Conservation (phyloP, 2,113 vertebrate genomes). For the Stegostoma tigrinum region DNA sequence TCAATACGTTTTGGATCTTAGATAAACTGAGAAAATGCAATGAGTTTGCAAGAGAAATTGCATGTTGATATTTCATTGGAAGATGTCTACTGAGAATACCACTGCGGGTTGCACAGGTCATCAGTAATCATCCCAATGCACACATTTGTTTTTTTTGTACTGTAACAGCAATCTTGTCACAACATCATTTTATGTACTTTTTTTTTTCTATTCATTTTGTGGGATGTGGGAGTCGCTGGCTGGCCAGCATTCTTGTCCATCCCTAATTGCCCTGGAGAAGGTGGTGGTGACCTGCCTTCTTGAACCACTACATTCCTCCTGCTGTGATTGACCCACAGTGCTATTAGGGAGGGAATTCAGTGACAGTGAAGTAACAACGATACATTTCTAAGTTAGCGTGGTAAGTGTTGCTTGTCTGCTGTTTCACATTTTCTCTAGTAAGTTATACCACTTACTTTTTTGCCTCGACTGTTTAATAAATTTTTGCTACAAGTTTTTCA, state of each 20-base stretch:
- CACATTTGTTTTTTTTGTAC: neutral
- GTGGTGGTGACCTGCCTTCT: too few species aligned
- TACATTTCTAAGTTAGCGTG: too few species aligned
- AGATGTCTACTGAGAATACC: neutral
- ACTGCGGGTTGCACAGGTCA: neutral
- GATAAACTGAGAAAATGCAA: neutral
- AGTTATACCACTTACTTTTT: neutral
- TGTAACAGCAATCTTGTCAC: neutral
- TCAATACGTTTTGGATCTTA: neutral
- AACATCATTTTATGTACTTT: neutral
- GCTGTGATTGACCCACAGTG: too few species aligned
- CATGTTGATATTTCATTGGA: neutral
- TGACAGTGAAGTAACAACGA: too few species aligned
- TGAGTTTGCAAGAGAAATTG: neutral
- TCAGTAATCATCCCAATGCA: neutral
- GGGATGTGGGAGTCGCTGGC: too few species aligned
- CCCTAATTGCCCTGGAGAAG: too few species aligned
- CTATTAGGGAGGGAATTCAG: too few species aligned
- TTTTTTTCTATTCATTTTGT: too few species aligned
- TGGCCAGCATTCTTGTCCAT: too few species aligned
- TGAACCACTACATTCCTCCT: too few species aligned
- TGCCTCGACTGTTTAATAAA: neutral
- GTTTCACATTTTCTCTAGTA: neutral
- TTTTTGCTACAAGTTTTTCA: neutral
- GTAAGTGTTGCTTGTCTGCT: neutral